A percentile compares a stretch with the other conserved stretches of the same genome.
Conservation (phyloP, 1,140 invertebrate genomes). For the Heliconius melpomene region DNA sequence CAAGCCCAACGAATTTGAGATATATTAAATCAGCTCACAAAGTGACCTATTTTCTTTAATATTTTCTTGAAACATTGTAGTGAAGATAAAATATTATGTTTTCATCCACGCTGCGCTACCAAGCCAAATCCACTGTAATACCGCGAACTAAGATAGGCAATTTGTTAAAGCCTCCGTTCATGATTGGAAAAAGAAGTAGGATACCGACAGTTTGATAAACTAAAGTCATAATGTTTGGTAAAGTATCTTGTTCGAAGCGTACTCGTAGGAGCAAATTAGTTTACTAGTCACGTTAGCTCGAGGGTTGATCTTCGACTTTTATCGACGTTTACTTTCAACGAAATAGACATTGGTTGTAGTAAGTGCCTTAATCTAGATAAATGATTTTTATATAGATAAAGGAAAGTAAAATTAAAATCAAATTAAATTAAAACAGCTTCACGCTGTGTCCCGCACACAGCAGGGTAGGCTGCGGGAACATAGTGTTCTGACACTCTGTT, state of each 20-base stretch:
- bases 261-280: slow-evolving; percentile 39
- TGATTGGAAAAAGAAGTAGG: slow-evolving; percentile 51
- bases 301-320: slow-evolving; percentile 58
- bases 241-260: slow-evolving; percentile 46
- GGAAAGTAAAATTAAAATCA: no score
- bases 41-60: background rate
- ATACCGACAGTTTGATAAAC: slow-evolving; percentile 63
- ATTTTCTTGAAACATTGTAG: background rate
- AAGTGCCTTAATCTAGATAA: background rate
- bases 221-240: slow-evolving; percentile 57
- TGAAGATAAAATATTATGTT: background rate
- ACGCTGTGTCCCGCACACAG: no score
- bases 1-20: background rate
- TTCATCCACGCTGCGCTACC: background rate
- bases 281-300: slow-evolving; percentile 56
- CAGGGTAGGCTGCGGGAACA: no score
- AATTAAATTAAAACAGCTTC: no score
- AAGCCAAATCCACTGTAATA: slow-evolving; percentile 18
- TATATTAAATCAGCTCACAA: background rate
- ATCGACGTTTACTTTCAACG: slow-evolving; percentile 50
- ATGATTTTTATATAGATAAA: background rate
- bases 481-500: no score
- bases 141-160: slow-evolving; percentile 43
- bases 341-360: background rate
- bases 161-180: slow-evolving; percentile 52